phyloP scores from a whole-genome alignment of 2,113 vertebrate genomes.

The Atherinomorus stipes region DNA sequence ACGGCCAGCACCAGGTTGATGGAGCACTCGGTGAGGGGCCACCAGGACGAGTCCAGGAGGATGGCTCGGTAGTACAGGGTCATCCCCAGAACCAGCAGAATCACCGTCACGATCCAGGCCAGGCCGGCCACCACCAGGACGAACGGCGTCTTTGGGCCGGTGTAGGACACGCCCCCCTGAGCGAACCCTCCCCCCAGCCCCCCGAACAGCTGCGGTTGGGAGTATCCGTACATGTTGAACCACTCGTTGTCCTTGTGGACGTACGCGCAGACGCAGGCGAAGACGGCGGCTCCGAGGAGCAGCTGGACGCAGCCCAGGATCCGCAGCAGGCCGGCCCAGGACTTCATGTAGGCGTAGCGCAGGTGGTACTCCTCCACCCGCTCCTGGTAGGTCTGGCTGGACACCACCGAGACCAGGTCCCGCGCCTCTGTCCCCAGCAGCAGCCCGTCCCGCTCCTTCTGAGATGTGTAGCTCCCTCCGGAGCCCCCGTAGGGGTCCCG shows the following conservation, averaged over 20 bases:
- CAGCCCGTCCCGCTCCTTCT: slow-evolving; percentile 82
- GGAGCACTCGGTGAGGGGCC: slow-evolving; percentile 92
- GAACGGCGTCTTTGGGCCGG: slow-evolving; percentile 92
- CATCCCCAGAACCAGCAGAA: slow-evolving; percentile 92
- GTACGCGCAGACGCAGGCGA: slow-evolving; percentile 95
- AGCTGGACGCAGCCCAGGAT: slow-evolving; percentile 88
- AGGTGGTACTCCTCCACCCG: slow-evolving; percentile 86
- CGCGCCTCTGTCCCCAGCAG: slow-evolving; percentile 79
- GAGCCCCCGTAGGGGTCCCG: slow-evolving; percentile 82
- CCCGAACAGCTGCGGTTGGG: slow-evolving; percentile 83
- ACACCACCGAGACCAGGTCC: slow-evolving; percentile 78
- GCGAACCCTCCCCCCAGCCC: slow-evolving; percentile 61
- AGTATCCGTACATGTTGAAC: slow-evolving; percentile 93
- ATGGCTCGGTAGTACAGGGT: slow-evolving; percentile 94
- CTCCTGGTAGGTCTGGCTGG: slow-evolving; percentile 86
- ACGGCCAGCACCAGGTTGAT: slow-evolving; percentile 88
- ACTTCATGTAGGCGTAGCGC: slow-evolving; percentile 95
- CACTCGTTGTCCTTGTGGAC: slow-evolving; percentile 97
- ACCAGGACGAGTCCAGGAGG: slow-evolving; percentile 93
- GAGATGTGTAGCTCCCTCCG: slow-evolving; percentile 81
- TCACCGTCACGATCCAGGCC: slow-evolving; percentile 90
- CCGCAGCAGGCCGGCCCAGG: slow-evolving; percentile 93
- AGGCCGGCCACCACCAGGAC: slow-evolving; percentile 89
- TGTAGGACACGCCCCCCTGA: slow-evolving; percentile 82
- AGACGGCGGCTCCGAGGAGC: slow-evolving; percentile 90